Percentiles rank a stretch among this genome's conserved stretches.
These are phyloP conservation scores for Gnathonemus longibarbis DNA, from an alignment of 2,113 vertebrate genomes.

Conservation along the genomic window DNA sequence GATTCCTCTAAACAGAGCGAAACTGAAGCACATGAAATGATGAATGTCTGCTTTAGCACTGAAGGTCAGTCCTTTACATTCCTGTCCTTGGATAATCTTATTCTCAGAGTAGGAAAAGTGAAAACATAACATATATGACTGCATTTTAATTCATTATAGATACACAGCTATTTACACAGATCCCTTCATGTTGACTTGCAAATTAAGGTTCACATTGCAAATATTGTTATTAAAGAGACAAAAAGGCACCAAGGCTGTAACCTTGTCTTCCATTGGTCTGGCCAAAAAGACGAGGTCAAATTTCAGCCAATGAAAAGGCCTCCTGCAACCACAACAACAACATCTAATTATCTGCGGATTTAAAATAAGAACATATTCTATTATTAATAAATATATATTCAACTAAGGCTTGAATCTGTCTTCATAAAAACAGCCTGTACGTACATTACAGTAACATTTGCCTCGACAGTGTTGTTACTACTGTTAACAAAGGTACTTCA, in stretches of 20 bases:
- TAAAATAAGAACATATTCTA: not conserved
- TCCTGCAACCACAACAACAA: conserved; percentile 41
- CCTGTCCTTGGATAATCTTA: not conserved
- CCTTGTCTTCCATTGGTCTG: not conserved
- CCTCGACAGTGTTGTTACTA: not conserved
- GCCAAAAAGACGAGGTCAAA: not conserved
- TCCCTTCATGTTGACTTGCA: conserved; percentile 1
- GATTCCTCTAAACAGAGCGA: not conserved
- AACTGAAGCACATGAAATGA: not conserved
- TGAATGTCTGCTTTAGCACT: not conserved
- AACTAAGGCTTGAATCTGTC: not conserved
- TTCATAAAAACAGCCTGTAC: not conserved
- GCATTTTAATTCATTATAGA: conserved; percentile 19
- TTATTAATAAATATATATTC: not conserved
- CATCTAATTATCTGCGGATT: not conserved
- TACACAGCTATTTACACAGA: not conserved
- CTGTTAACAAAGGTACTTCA: not conserved
- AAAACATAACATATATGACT: not conserved
- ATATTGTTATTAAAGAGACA: not conserved
- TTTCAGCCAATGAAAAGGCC: conserved; percentile 62
- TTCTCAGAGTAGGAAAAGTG: not conserved
- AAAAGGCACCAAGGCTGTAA: conserved; percentile 12
- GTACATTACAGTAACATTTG: not conserved
- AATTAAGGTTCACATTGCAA: not conserved
- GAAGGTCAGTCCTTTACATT: not conserved